Evolutionary conservation across 2,797 vertebrate genomes (phyloP).

Genomic region (Menidia menidia): DNA sequence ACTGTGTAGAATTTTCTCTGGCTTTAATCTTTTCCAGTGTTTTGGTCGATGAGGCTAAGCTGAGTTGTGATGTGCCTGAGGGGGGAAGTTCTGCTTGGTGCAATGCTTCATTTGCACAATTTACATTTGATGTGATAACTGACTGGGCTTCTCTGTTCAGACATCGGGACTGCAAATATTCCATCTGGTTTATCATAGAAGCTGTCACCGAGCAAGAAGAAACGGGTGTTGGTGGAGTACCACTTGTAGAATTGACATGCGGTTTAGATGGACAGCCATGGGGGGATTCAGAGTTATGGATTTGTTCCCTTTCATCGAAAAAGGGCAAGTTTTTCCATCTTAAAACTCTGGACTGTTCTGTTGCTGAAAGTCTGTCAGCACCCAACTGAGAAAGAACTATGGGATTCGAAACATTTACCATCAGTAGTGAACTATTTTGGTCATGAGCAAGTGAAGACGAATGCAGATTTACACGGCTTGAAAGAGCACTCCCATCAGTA

Average conservation of each 20-base stretch:
- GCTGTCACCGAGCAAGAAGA: slow-evolving; percentile 51
- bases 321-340: slow-evolving; percentile 80
- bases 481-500: slow-evolving; percentile 74
- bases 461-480: slow-evolving; percentile 75
- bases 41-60: slow-evolving; percentile 36
- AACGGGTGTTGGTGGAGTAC: slow-evolving; percentile 26
- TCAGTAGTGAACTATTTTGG: slow-evolving; percentile 85
- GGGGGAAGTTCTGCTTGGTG: slow-evolving; percentile 41
- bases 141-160: slow-evolving; percentile 45
- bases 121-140: slow-evolving; percentile 46
- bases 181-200: slow-evolving; percentile 37
- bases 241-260: slow-evolving; percentile 32
- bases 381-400: slow-evolving; percentile 91
- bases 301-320: slow-evolving; percentile 56
- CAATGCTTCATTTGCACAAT: slow-evolving; percentile 40
- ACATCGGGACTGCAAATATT: slow-evolving; percentile 44
- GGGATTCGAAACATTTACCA: slow-evolving; percentile 90
- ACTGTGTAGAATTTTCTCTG: slow-evolving; percentile 42
- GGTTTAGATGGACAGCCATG: slow-evolving; percentile 65
- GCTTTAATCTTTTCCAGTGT: slow-evolving; percentile 36
- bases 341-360: slow-evolving; percentile 78
- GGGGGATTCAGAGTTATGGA: slow-evolving; percentile 54
- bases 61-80: slow-evolving; percentile 51
- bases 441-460: slow-evolving; percentile 81
- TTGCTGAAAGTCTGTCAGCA: slow-evolving; percentile 80